Percentiles rank a stretch among this genome's conserved stretches.
Evolutionary conservation across 2,797 vertebrate genomes (phyloP).

Genomic region (Heterohyrax brucei): DNA sequence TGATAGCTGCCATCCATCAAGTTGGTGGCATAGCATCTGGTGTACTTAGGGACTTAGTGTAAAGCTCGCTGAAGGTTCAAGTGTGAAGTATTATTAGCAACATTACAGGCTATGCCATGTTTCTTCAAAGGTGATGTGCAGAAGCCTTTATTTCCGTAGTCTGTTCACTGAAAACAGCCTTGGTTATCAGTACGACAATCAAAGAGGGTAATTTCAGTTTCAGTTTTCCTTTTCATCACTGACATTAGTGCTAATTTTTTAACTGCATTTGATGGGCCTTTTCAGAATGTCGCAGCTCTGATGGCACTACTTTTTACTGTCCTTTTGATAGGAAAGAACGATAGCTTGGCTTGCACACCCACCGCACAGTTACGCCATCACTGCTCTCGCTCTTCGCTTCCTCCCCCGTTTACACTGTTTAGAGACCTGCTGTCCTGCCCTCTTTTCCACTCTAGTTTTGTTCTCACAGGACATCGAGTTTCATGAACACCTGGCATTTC

Average conservation of each 20-base stretch:
- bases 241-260: conserved; percentile 60
- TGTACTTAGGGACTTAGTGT: not conserved
- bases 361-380: conserved; percentile 81
- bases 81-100: conserved; percentile 46
- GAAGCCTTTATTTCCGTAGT: conserved; percentile 24
- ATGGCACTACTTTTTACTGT: conserved; percentile 78
- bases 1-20: not conserved
- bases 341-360: conserved; percentile 77
- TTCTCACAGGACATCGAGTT: conserved; percentile 82
- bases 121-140: not conserved
- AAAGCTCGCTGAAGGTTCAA: conserved; percentile 57
- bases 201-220: conserved; percentile 57
- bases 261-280: conserved; percentile 78
- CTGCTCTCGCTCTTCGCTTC: conserved; percentile 69
- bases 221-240: conserved; percentile 74
- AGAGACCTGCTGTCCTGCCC: conserved; percentile 78
- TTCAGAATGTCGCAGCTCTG: conserved; percentile 72
- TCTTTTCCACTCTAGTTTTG: conserved; percentile 68
- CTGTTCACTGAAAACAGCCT: not conserved
- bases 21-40: conserved; percentile 4
- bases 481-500: conserved; percentile 89
- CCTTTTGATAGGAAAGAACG: conserved; percentile 86
- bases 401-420: conserved; percentile 86
- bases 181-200: not conserved
- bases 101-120: not conserved